Evolutionary conservation across 2,888 invertebrate genomes (phyloP).

Genomic region (Xestia c-nigrum): DNA sequence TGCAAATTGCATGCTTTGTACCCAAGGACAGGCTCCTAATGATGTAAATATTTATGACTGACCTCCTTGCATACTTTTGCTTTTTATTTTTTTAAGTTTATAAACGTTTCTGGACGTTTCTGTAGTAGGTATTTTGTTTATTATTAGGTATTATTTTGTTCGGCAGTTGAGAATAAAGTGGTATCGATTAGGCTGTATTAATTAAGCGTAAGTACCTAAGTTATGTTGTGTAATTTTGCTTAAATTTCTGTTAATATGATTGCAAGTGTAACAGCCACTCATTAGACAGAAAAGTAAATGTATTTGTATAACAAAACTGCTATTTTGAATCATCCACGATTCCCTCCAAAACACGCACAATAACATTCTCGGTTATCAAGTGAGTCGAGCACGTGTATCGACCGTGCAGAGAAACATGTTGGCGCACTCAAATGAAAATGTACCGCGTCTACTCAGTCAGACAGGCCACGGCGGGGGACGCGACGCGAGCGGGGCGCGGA

Average conservation of each 20-base stretch:
- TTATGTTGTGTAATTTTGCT: neutral
- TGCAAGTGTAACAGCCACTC: neutral
- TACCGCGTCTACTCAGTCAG: slow-evolving; percentile 18
- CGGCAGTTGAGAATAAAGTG: neutral
- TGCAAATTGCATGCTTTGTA: slow-evolving; percentile 41
- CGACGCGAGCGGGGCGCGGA: slow-evolving; percentile 6
- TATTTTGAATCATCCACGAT: neutral
- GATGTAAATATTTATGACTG: slow-evolving; percentile 48
- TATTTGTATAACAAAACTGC: neutral
- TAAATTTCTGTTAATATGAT: neutral
- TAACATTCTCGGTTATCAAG: slow-evolving; percentile 5
- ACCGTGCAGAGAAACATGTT: slow-evolving; percentile 55
- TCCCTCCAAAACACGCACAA: neutral
- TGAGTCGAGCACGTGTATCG: slow-evolving; percentile 51
- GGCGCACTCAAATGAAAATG: slow-evolving; percentile 52
- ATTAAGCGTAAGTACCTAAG: neutral
- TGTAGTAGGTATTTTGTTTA: neutral
- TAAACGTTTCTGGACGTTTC: neutral
- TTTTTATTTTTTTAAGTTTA: slow-evolving; percentile 1
- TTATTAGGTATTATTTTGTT: neutral
- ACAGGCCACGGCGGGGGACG: slow-evolving; percentile 37
- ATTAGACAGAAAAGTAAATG: neutral
- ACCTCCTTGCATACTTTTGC: slow-evolving; percentile 17
- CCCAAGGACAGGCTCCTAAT: slow-evolving; percentile 26
- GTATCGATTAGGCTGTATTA: neutral